A percentile compares a stretch with the other conserved stretches of the same genome.
Evolutionary conservation across 2,113 vertebrate species (phyloP).

Genomic region (Ranitomeya variabilis): DNA sequence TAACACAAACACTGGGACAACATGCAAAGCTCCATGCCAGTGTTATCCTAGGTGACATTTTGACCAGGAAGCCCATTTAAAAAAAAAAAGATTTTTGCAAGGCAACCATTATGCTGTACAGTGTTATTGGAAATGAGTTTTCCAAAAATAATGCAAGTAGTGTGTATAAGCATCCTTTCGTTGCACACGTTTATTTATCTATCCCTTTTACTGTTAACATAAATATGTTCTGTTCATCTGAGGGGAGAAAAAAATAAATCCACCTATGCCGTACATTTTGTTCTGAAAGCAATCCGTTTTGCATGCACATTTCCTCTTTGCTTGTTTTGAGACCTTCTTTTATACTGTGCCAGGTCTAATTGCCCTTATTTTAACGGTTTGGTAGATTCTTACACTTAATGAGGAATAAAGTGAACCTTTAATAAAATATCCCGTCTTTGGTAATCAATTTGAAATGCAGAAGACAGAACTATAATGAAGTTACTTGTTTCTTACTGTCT

Average conservation of each 20-base stretch:
- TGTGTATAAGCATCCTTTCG: background rate
- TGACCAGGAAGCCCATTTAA: too few relatives aligned
- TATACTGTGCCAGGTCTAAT: slow-evolving; percentile 40
- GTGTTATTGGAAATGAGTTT: too few relatives aligned
- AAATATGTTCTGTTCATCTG: background rate
- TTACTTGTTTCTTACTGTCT: background rate
- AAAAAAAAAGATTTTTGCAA: too few relatives aligned
- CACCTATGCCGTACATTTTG: background rate
- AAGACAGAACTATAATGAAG: background rate
- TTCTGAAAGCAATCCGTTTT: slow-evolving; percentile 21
- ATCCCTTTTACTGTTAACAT: background rate
- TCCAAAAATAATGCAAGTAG: too few relatives aligned
- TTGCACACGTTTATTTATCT: background rate
- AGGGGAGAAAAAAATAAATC: background rate
- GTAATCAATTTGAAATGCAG: slow-evolving; percentile 42
- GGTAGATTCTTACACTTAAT: slow-evolving; percentile 5
- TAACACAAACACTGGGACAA: too few relatives aligned
- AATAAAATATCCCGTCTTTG: background rate
- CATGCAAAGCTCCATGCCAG: too few relatives aligned
- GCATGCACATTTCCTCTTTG: slow-evolving; percentile 31
- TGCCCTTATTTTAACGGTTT: slow-evolving; percentile 23
- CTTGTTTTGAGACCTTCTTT: slow-evolving; percentile 11
- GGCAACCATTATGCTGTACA: too few relatives aligned
- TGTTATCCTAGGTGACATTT: too few relatives aligned
- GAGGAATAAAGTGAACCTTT: slow-evolving; percentile 24